Percentiles rank a stretch among this genome's conserved stretches.
phyloP scores from a whole-genome alignment of 92 coral and sea anemone genomes.

The Paramuricea clavata region DNA sequence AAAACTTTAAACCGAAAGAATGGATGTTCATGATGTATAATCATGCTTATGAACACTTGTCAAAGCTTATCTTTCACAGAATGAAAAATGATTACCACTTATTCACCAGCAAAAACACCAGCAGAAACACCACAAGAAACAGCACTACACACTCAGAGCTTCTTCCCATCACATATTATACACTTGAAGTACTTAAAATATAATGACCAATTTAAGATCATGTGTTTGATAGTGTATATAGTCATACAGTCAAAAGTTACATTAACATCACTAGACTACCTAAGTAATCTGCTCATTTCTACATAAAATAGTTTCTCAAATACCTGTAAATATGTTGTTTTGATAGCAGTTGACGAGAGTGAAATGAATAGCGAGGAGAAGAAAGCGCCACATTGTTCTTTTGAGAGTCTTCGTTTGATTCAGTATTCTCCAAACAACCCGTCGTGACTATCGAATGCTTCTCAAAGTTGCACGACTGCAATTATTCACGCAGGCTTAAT shows the following conservation, averaged over 20 bases:
- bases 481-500: slow-evolving; percentile 17
- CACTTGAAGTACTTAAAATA: too few species aligned
- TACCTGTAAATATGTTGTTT: background rate
- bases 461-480: background rate
- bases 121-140: too few species aligned
- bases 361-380: background rate
- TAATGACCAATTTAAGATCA: too few species aligned
- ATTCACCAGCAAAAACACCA: too few species aligned
- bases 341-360: background rate
- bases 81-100: too few species aligned
- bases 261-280: background rate
- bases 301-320: background rate
- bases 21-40: background rate
- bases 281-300: background rate
- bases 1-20: too few species aligned
- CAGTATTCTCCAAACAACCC: background rate
- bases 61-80: background rate
- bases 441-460: background rate
- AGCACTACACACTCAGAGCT: too few species aligned
- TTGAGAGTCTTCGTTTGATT: background rate
- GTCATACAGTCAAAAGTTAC: too few species aligned
- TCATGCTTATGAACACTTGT: background rate
- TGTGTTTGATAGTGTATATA: too few species aligned
- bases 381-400: background rate
- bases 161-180: too few species aligned